Evolutionary conservation across 2,797 vertebrate genomes (phyloP).

Genomic region (Anabacerthia variegaticeps): DNA sequence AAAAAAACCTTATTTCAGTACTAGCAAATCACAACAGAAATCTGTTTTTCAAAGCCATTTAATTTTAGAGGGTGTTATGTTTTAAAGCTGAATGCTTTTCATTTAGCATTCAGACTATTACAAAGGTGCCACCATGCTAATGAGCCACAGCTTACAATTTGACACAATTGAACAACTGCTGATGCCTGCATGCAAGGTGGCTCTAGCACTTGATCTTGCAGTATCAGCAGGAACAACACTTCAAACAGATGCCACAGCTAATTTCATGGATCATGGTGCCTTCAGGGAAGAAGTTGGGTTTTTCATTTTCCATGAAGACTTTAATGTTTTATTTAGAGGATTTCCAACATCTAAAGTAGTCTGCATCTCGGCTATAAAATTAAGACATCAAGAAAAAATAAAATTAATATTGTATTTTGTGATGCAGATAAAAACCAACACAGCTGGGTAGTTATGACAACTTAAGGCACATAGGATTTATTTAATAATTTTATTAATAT

Average conservation of each 20-base stretch:
- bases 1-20: background rate
- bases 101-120: constrained; percentile 28
- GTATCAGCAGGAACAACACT: constrained; percentile 26
- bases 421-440: background rate
- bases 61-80: background rate
- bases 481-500: background rate
- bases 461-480: background rate
- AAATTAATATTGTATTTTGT: background rate
- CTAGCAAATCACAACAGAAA: background rate
- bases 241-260: background rate
- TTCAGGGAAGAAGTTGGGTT: background rate
- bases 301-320: background rate
- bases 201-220: background rate
- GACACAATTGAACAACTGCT: background rate
- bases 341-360: background rate
- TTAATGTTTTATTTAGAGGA: background rate
- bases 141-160: background rate
- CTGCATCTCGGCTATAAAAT: background rate
- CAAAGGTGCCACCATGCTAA: background rate
- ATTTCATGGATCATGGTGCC: background rate
- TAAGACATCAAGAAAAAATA: background rate
- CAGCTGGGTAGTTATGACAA: background rate
- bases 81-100: background rate
- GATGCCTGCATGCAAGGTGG: background rate
- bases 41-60: background rate